Evolutionary conservation across 2,797 vertebrate species (phyloP).

Genomic region (Arnoldichthys spilopterus): DNA sequence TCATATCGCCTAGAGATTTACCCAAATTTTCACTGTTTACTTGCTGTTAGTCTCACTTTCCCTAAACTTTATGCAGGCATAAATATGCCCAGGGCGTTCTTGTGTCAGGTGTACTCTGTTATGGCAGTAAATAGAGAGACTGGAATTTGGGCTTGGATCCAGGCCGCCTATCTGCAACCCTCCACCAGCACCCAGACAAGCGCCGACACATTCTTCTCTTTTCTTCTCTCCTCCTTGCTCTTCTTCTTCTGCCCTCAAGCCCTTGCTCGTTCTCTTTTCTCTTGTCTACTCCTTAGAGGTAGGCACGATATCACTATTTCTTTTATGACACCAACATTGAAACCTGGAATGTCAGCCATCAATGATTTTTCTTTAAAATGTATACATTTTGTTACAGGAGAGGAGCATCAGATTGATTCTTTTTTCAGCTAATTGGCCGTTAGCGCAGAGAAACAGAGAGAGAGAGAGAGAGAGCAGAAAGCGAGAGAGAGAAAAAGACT

Average conservation of each 20-base stretch:
- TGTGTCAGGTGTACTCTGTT: conserved; percentile 82
- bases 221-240: conserved; percentile 33
- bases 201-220: conserved; percentile 75
- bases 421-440: too few relatives aligned
- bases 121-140: conserved; percentile 72
- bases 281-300: neutral
- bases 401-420: too few relatives aligned
- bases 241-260: conserved; percentile 46
- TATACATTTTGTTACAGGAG: too few relatives aligned
- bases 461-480: neutral
- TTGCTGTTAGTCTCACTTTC: conserved; percentile 9
- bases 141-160: conserved; percentile 78
- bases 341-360: too few relatives aligned
- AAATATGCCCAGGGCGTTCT: conserved; percentile 68
- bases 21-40: too few relatives aligned
- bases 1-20: too few relatives aligned
- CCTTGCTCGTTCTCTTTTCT: conserved; percentile 11
- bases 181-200: conserved; percentile 73
- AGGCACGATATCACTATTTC: too few relatives aligned
- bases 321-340: too few relatives aligned
- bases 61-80: conserved; percentile 36
- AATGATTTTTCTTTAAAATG: too few relatives aligned
- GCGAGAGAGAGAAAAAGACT: conserved; percentile 3
- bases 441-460: neutral
- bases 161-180: conserved; percentile 73